A percentile compares a stretch with the other conserved stretches of the same genome.
Evolutionary conservation across 2,797 vertebrate genomes (phyloP).

Genomic region (Odontamblyopus rebecca): DNA sequence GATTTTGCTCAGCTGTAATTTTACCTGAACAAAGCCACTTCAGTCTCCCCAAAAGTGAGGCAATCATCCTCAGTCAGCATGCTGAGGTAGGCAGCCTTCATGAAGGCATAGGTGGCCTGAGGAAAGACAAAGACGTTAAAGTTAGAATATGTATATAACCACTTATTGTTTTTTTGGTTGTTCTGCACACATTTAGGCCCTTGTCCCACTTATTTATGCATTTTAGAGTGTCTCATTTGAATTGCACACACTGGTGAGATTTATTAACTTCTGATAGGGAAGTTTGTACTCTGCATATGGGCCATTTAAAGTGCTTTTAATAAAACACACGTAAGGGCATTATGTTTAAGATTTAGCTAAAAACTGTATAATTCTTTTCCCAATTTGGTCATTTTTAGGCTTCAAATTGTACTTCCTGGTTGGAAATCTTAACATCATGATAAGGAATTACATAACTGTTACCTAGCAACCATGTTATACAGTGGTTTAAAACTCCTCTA

Average conservation of each 20-base stretch:
- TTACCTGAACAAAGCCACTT: slow-evolving; percentile 90
- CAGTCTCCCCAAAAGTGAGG: slow-evolving; percentile 88
- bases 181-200: neutral
- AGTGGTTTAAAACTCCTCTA: too few species aligned
- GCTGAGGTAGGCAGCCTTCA: slow-evolving; percentile 98
- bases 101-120: slow-evolving; percentile 94
- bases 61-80: slow-evolving; percentile 91
- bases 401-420: too few species aligned
- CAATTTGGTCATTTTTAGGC: too few species aligned
- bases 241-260: neutral
- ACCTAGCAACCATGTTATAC: too few species aligned
- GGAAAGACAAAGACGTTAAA: slow-evolving; percentile 41
- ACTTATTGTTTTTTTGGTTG: neutral
- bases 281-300: too few species aligned
- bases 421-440: too few species aligned
- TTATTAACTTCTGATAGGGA: neutral
- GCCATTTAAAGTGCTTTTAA: too few species aligned
- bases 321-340: too few species aligned
- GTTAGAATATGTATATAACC: slow-evolving; percentile 6
- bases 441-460: too few species aligned
- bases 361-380: too few species aligned
- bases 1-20: slow-evolving; percentile 15
- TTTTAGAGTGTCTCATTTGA: neutral
- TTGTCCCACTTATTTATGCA: neutral
- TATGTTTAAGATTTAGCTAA: too few species aligned